A percentile compares a stretch with the other conserved stretches of the same genome.
phyloP scores from a whole-genome alignment of 1,140 invertebrate genomes.

The Pogonomyrmex barbatus region DNA sequence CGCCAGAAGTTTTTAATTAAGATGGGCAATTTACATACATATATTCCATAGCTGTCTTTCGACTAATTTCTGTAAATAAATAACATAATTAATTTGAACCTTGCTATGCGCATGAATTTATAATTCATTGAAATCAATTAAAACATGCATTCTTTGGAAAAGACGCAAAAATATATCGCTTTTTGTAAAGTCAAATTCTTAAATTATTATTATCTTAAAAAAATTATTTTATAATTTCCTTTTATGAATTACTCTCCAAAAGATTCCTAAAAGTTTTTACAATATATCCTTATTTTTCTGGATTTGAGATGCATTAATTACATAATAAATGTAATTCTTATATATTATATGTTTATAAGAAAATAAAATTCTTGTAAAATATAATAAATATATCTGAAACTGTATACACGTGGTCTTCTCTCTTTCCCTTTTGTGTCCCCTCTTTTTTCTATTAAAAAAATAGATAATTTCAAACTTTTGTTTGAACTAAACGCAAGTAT shows the following conservation, averaged over 20 bases:
- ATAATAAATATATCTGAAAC: not conserved
- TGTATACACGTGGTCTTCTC: not conserved
- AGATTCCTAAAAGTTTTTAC: not conserved
- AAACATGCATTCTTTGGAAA: not conserved
- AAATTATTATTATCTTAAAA: not conserved
- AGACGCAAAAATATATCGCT: not conserved
- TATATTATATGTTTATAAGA: not conserved
- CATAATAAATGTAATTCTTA: not conserved
- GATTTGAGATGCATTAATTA: not conserved
- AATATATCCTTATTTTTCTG: not conserved
- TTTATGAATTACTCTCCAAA: not conserved
- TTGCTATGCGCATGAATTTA: not conserved
- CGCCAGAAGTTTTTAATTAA: not conserved
- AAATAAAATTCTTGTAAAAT: not conserved
- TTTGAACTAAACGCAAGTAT: not conserved
- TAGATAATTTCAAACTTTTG: not conserved
- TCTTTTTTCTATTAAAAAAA: not conserved
- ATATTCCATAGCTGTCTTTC: not conserved
- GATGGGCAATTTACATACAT: not conserved
- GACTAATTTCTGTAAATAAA: constrained; percentile 5
- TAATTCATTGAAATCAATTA: not conserved
- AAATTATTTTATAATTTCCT: not conserved
- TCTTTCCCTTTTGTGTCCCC: not conserved
- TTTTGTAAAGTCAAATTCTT: not conserved
- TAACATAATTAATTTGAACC: not conserved